Evolutionary conservation across 2,113 vertebrate species (phyloP).

Genomic region (Nannobrachium achirus): DNA sequence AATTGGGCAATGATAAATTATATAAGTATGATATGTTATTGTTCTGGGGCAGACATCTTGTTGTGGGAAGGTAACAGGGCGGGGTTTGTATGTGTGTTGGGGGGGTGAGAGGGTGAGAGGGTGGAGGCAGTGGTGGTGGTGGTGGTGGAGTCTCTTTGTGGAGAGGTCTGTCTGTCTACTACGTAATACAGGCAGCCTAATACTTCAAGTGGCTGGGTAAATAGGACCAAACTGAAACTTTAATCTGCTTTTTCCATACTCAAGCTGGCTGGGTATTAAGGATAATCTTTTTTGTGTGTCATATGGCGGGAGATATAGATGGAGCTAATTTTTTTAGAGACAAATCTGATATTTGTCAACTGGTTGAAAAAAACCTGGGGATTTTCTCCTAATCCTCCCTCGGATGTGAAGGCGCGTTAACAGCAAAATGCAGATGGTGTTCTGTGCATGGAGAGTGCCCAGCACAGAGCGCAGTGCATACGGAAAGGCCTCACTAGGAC

Average conservation of each 20-base stretch:
- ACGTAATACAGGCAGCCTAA: slow-evolving; percentile 55
- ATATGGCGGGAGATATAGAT: slow-evolving; percentile 84
- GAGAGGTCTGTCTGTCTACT: slow-evolving; percentile 60
- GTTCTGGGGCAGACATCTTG: slow-evolving; percentile 75
- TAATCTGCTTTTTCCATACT: slow-evolving; percentile 86
- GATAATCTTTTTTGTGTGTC: slow-evolving; percentile 86
- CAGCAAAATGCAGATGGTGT: slow-evolving; percentile 84
- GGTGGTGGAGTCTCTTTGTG: slow-evolving; percentile 35
- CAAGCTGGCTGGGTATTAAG: slow-evolving; percentile 85
- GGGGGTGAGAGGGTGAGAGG: slow-evolving; percentile 4
- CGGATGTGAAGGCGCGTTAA: slow-evolving; percentile 81
- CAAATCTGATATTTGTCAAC: slow-evolving; percentile 90
- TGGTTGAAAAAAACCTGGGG: slow-evolving; percentile 80
- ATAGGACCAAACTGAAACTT: slow-evolving; percentile 85
- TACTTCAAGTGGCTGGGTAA: slow-evolving; percentile 74
- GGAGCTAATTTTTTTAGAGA: slow-evolving; percentile 84
- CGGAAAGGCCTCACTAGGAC: slow-evolving; percentile 65
- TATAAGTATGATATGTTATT: slow-evolving; percentile 81
- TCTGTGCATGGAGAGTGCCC: slow-evolving; percentile 69
- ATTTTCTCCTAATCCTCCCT: slow-evolving; percentile 82
- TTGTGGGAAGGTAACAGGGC: slow-evolving; percentile 61
- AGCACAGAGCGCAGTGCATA: slow-evolving; percentile 62
- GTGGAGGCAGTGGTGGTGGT: too few relatives aligned
- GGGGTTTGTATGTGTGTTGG: not conserved
- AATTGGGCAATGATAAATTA: slow-evolving; percentile 80